Evolutionary conservation across 2,888 invertebrate genomes (phyloP).

Genomic region (Tiliacea aurago): DNA sequence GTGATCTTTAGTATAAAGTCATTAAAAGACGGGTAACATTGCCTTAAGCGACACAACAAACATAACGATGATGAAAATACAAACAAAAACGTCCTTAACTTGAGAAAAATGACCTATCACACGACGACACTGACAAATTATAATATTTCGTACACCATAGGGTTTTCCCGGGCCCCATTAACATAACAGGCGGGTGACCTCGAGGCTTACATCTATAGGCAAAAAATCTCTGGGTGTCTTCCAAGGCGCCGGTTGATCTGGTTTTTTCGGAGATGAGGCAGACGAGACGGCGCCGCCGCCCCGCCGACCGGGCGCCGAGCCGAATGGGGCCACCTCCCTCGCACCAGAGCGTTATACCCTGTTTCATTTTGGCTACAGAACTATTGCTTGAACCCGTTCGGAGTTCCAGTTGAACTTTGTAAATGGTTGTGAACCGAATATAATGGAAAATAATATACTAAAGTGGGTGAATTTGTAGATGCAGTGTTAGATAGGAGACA

Average conservation of each 20-base stretch:
- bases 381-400: constrained; percentile 43
- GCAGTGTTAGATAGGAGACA: constrained; percentile 25
- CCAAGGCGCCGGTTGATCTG: constrained; percentile 83
- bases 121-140: constrained; percentile 86
- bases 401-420: constrained; percentile 53
- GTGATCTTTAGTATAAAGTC: no score
- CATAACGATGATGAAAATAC: constrained; percentile 52
- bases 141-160: constrained; percentile 81
- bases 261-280: constrained; percentile 77
- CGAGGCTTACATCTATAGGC: constrained; percentile 85
- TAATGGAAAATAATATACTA: constrained; percentile 19
- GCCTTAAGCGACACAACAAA: constrained; percentile 44
- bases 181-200: constrained; percentile 85
- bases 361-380: constrained; percentile 53
- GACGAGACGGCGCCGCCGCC: constrained; percentile 87
- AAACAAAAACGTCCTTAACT: constrained; percentile 65
- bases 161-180: constrained; percentile 85
- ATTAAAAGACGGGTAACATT: no score
- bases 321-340: constrained; percentile 65
- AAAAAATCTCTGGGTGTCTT: constrained; percentile 88
- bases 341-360: constrained; percentile 49
- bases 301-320: constrained; percentile 79
- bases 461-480: constrained; percentile 23
- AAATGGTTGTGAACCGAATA: constrained; percentile 53
- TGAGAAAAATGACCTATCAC: constrained; percentile 78